Evolutionary conservation across 1,140 invertebrate genomes (phyloP).

Genomic region (Psilanteris sp.): DNA sequence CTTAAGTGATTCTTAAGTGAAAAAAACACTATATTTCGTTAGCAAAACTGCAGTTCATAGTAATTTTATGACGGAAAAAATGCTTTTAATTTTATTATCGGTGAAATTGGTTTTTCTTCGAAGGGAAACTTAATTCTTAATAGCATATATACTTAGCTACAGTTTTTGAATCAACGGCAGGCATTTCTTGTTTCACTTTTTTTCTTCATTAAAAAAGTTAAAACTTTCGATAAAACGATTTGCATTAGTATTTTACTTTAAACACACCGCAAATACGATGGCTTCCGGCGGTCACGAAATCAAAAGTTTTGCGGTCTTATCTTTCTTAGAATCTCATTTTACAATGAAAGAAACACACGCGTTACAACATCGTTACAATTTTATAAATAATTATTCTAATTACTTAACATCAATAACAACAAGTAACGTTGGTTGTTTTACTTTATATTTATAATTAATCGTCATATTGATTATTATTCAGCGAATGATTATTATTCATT

Average conservation of each 20-base stretch:
- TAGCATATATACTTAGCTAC: not conserved
- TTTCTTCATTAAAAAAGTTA: conserved; percentile 1
- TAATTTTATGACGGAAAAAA: not conserved
- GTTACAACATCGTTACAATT: conserved; percentile 1
- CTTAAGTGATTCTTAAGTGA: conserved; percentile 1
- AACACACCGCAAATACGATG: conserved; percentile 3
- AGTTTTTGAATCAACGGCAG: not conserved
- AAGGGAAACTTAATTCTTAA: not conserved
- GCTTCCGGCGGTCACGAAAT: conserved; percentile 42
- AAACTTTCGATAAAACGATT: conserved; percentile 12
- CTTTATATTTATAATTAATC: no score
- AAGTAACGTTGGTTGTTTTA: no score
- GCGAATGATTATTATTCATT: no score
- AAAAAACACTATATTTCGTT: conserved; percentile 5
- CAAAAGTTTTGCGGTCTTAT: conserved; percentile 25
- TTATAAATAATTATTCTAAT: not conserved
- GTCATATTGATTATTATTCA: no score
- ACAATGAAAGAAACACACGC: not conserved
- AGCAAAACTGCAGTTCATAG: not conserved
- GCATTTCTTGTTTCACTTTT: not conserved
- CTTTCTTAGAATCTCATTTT: conserved; percentile 20
- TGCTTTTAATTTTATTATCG: not conserved
- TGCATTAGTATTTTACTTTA: conserved; percentile 12
- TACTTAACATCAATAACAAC: no score
- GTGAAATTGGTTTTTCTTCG: not conserved